Evolutionary conservation across 2,888 invertebrate species (phyloP), one percentile per base, ranked within the genome.

Genomic region (Drosophila trichaetosa): DNA sequence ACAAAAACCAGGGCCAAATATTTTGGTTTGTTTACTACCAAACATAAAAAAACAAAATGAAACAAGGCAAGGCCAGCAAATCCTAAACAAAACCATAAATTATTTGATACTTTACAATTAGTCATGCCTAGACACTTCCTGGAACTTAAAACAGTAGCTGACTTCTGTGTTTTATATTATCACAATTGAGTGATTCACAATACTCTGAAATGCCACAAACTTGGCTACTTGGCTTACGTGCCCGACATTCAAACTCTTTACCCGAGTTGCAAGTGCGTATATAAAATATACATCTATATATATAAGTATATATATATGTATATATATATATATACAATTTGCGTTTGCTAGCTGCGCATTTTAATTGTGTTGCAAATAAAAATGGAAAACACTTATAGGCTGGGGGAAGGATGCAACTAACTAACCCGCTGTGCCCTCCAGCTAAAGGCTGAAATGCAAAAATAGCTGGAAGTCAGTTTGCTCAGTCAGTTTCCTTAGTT

Each of bases 181-280:
- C 78, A 85, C 82, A 87, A 80, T 78, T 78, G 56, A 76, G 53
- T 82, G 57, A 63, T 79, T 82, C 52, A 34, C 79, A 75, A 72
- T 58, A 46, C 67, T 21, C 33, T 24, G 62, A 48, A 59, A 61
- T 51, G 24, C 38, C 75, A 61, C 57, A 58, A 62, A 68, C 34
- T 54, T 49, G 57, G 64, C 64, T 63, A 59, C 56, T 48, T 49
- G 24, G 46, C 2, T 49, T 78, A 77, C 76, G 74, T 77, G 76
- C 62, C 31, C 33, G 31, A 38, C 56, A 76, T 78, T 42, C 31
- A 36, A 77, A 77, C 64, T 18, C 34, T 56, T 27, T 5, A 29
- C 27, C 51, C 40, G 51, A 51, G 60, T 69, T 65, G 56, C 73
- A 73, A 57, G 56, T 49, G 40, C 34, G 48, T 52, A 52, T 59